Base-by-base conservation (phyloP, 2,888 invertebrate genomes). In the Amblyteles armatorius region DNA sequence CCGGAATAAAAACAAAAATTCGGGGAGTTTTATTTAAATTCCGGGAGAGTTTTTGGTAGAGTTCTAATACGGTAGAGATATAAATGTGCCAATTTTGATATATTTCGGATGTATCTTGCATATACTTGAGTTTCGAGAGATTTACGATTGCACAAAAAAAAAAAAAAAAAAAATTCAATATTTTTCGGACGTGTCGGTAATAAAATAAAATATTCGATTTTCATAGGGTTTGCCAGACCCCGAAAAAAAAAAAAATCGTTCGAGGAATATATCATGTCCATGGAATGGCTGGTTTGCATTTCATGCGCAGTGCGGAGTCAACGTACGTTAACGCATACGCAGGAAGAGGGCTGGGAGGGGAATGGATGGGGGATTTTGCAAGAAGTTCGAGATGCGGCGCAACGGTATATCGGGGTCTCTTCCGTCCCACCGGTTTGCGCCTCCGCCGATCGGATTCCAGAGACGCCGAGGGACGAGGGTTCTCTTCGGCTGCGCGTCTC, bases 381-480 rank as follows among this genome's bases (percentile, higher is more conserved):
- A 73, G 13, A 63, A 67, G 50, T 76, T 69, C 73, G 71, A 78
- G 77, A 81, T 77, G 40, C 36, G 67, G 80, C 29, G 78, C 84
- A 84, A 84, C 81, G 84, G 74, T 81, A 78, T 40, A 84, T 74
- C 69, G 68, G 57, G 65, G 40, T 79, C 52, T 71, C 72, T 77
- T 68, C 71, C 73, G 80, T 29, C 60, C 50, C 67, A 60, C 63
- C 71, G 80, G 83, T 78, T 81, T 36, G 68, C 50, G 68, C 44
- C 65, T 69, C 63, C 68, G 40, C 68, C 74, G 80, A 80, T 81
- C 84, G 81, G 57, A 84, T 84, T 84, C 81, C 84, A 52, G 55
- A 55, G 78, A 55, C 5, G 44, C 36, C 72, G 63, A n/a, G 40
- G 63, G 74, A 78, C 33, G 67, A 55, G 57, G 36, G 40, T 48